Evolutionary conservation across 53 echinoderm and acorn worm genomes (phyloP).

Genomic region (Apostichopus leukothele): DNA sequence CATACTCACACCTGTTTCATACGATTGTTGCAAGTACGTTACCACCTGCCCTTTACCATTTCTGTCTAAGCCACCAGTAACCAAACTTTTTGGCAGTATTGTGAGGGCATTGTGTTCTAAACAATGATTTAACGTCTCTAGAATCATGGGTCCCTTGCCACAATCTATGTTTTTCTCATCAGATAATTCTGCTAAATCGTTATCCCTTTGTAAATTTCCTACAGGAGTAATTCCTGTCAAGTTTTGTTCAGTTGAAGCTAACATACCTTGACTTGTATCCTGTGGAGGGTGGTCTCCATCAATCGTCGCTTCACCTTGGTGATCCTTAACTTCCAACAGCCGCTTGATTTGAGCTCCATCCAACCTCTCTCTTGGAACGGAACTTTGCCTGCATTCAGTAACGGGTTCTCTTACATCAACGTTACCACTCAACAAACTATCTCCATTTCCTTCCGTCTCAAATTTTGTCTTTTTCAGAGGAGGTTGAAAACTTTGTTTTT

Average conservation of each 20-base stretch:
- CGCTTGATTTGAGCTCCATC: not conserved
- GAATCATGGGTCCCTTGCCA: not conserved
- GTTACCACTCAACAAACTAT: not conserved
- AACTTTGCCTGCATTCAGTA: not conserved
- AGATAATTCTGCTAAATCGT: not conserved
- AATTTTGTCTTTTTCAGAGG: slow-evolving; percentile 59
- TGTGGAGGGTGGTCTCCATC: not conserved
- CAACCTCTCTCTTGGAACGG: not conserved
- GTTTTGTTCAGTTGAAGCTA: not conserved
- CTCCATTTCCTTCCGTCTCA: not conserved
- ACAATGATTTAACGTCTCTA: no score
- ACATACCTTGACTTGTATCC: not conserved
- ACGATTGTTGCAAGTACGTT: not conserved
- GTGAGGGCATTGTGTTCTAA: no score
- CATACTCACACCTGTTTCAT: not conserved
- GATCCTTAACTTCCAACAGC: not conserved
- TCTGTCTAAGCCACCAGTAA: not conserved
- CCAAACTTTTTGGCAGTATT: not conserved
- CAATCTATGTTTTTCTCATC: not conserved
- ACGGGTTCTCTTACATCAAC: not conserved
- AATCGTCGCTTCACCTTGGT: not conserved
- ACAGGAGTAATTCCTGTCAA: not conserved
- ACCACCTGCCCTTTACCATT: not conserved
- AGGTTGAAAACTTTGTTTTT: slow-evolving; percentile 62
- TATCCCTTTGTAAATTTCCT: not conserved